Evolutionary conservation across 2,888 invertebrate genomes (phyloP).

Genomic region (Drosophila lutescens): DNA sequence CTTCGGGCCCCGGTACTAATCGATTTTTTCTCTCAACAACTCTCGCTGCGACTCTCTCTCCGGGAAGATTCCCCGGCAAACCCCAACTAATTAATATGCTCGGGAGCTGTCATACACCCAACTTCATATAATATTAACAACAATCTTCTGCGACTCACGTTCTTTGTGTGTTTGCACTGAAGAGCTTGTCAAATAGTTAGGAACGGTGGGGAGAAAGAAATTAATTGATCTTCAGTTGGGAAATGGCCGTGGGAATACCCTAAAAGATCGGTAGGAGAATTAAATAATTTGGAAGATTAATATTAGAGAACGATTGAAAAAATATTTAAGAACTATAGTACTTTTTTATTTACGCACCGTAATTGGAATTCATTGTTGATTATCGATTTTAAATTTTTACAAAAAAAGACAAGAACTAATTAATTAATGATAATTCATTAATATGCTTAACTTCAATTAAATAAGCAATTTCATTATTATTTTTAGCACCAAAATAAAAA

Average conservation of each 20-base stretch:
- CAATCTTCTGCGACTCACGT: slow-evolving; percentile 41
- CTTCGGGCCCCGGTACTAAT: slow-evolving; percentile 61
- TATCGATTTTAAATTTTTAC: too few species aligned
- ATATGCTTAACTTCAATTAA: too few species aligned
- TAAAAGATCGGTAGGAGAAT: slow-evolving; percentile 15
- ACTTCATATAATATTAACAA: slow-evolving; percentile 37
- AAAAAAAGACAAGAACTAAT: too few species aligned
- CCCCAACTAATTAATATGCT: slow-evolving; percentile 54
- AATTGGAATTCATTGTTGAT: too few species aligned
- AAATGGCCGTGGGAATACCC: slow-evolving; percentile 27
- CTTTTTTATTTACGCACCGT: too few species aligned
- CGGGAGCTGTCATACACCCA: slow-evolving; percentile 36
- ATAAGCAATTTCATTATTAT: too few species aligned
- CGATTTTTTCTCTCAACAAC: slow-evolving; percentile 59
- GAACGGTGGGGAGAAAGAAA: slow-evolving; percentile 27
- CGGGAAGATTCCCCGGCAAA: slow-evolving; percentile 32
- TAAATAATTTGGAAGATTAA: neutral
- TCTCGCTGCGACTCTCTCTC: slow-evolving; percentile 12
- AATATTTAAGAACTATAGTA: neutral
- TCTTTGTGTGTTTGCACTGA: slow-evolving; percentile 26
- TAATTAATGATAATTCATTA: too few species aligned
- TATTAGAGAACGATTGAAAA: neutral
- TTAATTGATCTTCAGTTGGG: slow-evolving; percentile 30
- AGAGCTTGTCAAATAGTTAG: slow-evolving; percentile 43
- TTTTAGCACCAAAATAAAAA: too few species aligned